These are phyloP conservation scores for Gadopsis marmoratus DNA, from an alignment of 2,797 vertebrate genomes.

Conservation along the genomic window DNA sequence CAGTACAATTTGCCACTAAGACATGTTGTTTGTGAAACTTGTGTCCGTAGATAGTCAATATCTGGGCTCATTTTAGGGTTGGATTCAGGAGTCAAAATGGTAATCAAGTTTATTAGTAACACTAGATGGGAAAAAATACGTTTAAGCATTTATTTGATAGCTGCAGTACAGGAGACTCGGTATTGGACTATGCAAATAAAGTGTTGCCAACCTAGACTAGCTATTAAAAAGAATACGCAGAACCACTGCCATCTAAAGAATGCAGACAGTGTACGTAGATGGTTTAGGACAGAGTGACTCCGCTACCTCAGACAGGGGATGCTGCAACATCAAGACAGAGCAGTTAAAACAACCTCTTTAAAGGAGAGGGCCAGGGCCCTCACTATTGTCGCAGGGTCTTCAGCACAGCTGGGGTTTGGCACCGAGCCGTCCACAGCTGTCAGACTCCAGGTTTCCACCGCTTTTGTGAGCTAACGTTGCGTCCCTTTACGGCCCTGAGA, in stretches of 20 bases:
- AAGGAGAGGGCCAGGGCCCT: conserved; percentile 48
- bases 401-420: conserved; percentile 81
- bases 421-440: conserved; percentile 86
- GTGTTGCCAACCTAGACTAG: neutral
- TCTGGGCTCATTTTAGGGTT: conserved; percentile 10
- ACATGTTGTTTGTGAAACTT: conserved; percentile 15
- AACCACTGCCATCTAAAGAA: conserved; percentile 33
- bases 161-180: neutral
- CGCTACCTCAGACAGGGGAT: conserved; percentile 39
- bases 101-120: conserved; percentile 8
- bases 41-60: neutral
- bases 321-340: conserved; percentile 66
- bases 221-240: conserved; percentile 22
- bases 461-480: conserved; percentile 79
- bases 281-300: conserved; percentile 56
- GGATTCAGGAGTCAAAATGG: conserved; percentile 21
- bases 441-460: conserved; percentile 62
- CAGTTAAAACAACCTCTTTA: conserved; percentile 77
- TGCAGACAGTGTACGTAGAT: conserved; percentile 55
- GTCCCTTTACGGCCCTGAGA: conserved; percentile 70
- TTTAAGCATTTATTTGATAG: conserved; percentile 4
- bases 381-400: conserved; percentile 67
- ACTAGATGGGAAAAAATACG: neutral
- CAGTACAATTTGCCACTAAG: conserved; percentile 14
- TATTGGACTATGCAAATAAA: conserved; percentile 6